These are phyloP conservation scores for Galeruca laticollis DNA, from an alignment of 2,888 invertebrate genomes.

Conservation along the genomic window DNA sequence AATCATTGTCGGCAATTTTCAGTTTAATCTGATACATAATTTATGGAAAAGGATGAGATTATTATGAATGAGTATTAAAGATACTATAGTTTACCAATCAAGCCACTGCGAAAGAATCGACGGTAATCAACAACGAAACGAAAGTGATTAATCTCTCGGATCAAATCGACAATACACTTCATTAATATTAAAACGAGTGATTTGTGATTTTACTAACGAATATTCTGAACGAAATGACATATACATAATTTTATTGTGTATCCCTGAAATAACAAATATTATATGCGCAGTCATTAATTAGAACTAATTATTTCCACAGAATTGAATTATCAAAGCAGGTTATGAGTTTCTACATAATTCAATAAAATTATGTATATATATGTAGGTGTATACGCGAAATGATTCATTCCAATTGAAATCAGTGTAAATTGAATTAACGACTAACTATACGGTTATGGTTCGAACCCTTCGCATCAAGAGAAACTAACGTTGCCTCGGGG, in stretches of 20 bases:
- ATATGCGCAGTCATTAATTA: conserved; percentile 37
- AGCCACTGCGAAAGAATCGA: no score
- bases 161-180: neutral
- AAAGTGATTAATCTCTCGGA: neutral
- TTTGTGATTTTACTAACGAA: conserved; percentile 3
- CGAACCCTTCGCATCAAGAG: conserved; percentile 33
- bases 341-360: conserved; percentile 40
- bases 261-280: conserved; percentile 31
- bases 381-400: conserved; percentile 39
- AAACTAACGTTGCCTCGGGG: conserved; percentile 31
- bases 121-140: neutral
- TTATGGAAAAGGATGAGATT: no score
- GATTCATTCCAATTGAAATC: conserved; percentile 49
- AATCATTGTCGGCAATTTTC: no score
- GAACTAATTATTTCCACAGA: conserved; percentile 42
- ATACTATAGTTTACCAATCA: no score
- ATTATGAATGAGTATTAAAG: no score
- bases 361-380: conserved; percentile 41
- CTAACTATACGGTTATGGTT: conserved; percentile 40
- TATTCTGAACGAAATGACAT: conserved; percentile 31
- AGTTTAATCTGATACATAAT: no score
- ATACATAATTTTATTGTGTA: conserved; percentile 30
- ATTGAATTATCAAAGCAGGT: conserved; percentile 45
- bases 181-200: conserved; percentile 9
- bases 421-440: conserved; percentile 49